phyloP scores from a whole-genome alignment of 2,113 vertebrate species.

The Numenius arquata region DNA sequence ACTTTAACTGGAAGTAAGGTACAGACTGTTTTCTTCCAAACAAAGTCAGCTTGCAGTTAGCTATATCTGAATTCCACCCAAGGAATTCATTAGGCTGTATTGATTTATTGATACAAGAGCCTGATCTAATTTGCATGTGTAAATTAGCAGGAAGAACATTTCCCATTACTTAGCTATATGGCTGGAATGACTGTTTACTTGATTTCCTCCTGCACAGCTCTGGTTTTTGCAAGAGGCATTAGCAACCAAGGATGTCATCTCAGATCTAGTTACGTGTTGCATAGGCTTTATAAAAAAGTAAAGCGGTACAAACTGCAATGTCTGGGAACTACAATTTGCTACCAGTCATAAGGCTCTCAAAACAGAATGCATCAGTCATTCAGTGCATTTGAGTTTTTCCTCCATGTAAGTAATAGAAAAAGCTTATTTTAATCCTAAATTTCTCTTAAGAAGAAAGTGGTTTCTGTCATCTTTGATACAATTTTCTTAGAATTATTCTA shows the following conservation, averaged over 20 bases:
- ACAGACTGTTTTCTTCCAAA: not conserved
- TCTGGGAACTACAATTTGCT: not conserved
- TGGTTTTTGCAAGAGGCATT: not conserved
- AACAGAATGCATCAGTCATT: not conserved
- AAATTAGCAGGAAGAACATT: constrained; percentile 55
- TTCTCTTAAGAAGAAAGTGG: not conserved
- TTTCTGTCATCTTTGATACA: not conserved
- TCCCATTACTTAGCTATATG: constrained; percentile 32
- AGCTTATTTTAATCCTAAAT: not conserved
- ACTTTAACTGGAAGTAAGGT: not conserved
- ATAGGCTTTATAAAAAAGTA: not conserved
- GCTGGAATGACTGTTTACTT: constrained; percentile 13
- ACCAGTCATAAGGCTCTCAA: not conserved
- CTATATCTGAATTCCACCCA: constrained; percentile 28
- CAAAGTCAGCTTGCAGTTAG: not conserved
- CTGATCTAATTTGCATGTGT: constrained; percentile 55
- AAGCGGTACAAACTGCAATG: not conserved
- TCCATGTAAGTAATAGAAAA: not conserved
- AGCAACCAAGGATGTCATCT: not conserved
- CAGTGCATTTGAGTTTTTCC: not conserved
- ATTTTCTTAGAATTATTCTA: not conserved
- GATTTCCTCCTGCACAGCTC: constrained; percentile 8
- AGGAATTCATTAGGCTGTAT: constrained; percentile 45
- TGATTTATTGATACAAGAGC: constrained; percentile 55
- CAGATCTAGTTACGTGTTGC: constrained; percentile 11